Evolutionary conservation across 1,140 invertebrate genomes (phyloP), one percentile per base, ranked within the genome.

Genomic region (Ephestia elutella): DNA sequence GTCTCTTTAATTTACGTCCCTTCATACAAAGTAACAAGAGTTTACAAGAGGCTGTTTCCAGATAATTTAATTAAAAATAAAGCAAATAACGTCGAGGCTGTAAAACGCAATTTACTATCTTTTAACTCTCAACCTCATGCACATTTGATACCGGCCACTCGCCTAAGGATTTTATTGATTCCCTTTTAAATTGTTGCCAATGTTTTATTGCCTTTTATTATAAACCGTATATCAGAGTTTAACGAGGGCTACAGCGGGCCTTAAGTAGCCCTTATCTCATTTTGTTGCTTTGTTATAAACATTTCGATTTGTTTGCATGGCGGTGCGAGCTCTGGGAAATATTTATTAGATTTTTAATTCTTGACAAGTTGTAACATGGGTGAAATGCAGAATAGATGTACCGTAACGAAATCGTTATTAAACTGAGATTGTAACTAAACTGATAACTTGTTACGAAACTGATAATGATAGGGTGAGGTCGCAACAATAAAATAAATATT

Each of bases 171-270:
- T 74, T 80, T 87, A 83, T 85, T 75, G 78, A 79, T 82, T 79
- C 73, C 69, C 76, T 84, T 86, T 83, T 83, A 86, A 82, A 82
- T 79, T 85, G 85, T 83, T 86, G 85, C 85, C 64, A 87, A 85
- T 87, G 78, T 87, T 84, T 87, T 86, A 86, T 86, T 87, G 68
- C 63, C 58, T 87, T 87, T 87, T 87, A 87, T 86, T 86, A 85
- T 73, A 71, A 79, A 81, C 71, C 76, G 80, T 86, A 87, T 85
- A 86, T 87, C 81, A 83, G 70, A 57, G 61, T 81, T 84, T 86
- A 87, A 87, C 85, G 82, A 86, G 82, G 72, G 15, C 63, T 59
- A 62, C 67, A 68, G 60, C 67, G 54, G 62, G 65, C 54, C 69
- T 77, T 82, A 83, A 85, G 84, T 87, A 86, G 81, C 77, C 77